Evolutionary conservation across 2,113 vertebrate species (phyloP).

Genomic region (Carassius gibelio): DNA sequence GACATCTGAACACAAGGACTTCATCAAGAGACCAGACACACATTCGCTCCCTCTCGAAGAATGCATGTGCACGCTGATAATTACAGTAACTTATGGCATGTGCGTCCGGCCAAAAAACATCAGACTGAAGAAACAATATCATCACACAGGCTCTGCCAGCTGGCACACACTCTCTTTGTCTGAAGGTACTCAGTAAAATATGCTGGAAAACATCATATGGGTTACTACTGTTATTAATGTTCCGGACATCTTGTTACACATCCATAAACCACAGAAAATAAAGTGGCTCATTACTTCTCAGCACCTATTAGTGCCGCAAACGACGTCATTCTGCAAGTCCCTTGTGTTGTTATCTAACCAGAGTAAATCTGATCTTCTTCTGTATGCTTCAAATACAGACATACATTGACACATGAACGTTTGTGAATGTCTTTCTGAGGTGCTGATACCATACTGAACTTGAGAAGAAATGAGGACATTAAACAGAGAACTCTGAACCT

Average conservation of each 20-base stretch:
- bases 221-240: neutral
- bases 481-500: neutral
- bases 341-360: neutral
- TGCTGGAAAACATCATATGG: neutral
- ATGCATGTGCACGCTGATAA: neutral
- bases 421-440: neutral
- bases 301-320: neutral
- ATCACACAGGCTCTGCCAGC: conserved; percentile 8
- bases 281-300: neutral
- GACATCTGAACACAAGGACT: conserved; percentile 10
- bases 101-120: conserved; percentile 31
- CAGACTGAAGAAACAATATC: conserved; percentile 15
- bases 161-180: neutral
- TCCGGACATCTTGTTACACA: neutral
- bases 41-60: conserved; percentile 18
- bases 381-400: neutral
- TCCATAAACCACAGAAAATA: neutral
- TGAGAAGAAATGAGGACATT: neutral
- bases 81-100: conserved; percentile 3
- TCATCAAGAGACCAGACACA: conserved; percentile 27
- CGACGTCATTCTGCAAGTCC: neutral
- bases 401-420: neutral
- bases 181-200: neutral
- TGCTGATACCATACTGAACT: neutral
- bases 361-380: neutral